Evolutionary conservation across 2,113 vertebrate species (phyloP).

Genomic region (Ascaphus truei): DNA sequence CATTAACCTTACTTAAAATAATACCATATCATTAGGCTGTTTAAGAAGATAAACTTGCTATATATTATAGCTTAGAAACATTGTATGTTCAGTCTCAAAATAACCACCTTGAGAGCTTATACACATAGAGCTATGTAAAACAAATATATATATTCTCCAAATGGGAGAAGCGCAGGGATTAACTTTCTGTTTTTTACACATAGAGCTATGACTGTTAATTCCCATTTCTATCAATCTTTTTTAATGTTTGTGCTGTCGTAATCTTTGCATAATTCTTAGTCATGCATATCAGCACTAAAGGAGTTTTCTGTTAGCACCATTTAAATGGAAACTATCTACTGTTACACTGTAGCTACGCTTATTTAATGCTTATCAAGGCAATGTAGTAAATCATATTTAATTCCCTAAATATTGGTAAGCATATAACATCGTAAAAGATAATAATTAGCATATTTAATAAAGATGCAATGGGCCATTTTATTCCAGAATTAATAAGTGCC

Average conservation of each 20-base stretch:
- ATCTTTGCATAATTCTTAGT: constrained; percentile 18
- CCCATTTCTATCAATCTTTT: constrained; percentile 25
- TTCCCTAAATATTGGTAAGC: constrained; percentile 34
- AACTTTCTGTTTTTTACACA: no score
- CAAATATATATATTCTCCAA: no score
- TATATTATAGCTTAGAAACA: no score
- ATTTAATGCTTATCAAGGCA: constrained; percentile 6
- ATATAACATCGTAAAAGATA: constrained; percentile 34
- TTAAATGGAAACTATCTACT: constrained; percentile 13
- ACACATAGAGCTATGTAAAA: no score
- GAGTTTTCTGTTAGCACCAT: background rate
- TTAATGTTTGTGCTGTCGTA: constrained; percentile 37
- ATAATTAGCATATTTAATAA: constrained; percentile 42
- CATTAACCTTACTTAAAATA: no score
- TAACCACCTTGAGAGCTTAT: no score
- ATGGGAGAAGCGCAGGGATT: no score
- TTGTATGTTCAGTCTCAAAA: no score
- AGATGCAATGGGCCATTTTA: constrained; percentile 32
- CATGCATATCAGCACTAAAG: background rate
- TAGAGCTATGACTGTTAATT: no score
- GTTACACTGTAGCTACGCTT: background rate
- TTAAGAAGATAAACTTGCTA: no score
- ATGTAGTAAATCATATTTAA: constrained; percentile 37
- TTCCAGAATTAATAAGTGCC: constrained; percentile 20
- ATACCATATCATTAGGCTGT: no score